These are phyloP conservation scores for Poeciliopsis paucimaculata DNA, from an alignment of 2,797 vertebrate genomes.

Conservation along the genomic window DNA sequence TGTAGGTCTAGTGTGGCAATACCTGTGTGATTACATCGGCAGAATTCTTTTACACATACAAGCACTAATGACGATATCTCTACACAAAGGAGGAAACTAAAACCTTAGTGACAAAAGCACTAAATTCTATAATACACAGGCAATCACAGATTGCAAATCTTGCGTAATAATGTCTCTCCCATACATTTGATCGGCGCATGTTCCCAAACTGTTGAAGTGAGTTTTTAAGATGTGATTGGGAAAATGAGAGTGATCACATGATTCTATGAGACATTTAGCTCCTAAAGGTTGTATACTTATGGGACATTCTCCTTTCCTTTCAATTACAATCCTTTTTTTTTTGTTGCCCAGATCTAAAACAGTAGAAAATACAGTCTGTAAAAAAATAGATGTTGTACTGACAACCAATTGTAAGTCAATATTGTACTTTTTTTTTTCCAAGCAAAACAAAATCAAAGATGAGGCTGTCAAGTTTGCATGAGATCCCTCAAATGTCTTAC, in stretches of 20 bases:
- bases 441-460: neutral
- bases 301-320: conserved; percentile 42
- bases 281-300: conserved; percentile 11
- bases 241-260: conserved; percentile 23
- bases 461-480: neutral
- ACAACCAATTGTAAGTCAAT: conserved; percentile 8
- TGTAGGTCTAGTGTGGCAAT: conserved; percentile 76
- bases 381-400: neutral
- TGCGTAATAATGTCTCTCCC: conserved; percentile 69
- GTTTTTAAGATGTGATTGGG: conserved; percentile 37
- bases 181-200: conserved; percentile 32
- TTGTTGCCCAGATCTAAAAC: conserved; percentile 5
- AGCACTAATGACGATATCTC: conserved; percentile 72
- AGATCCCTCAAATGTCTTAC: conserved; percentile 1
- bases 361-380: neutral
- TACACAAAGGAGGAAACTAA: conserved; percentile 81
- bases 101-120: conserved; percentile 87
- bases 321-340: conserved; percentile 12
- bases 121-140: conserved; percentile 87
- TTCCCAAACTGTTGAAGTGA: conserved; percentile 44
- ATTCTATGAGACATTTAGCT: conserved; percentile 32
- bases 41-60: conserved; percentile 66
- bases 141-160: conserved; percentile 99
- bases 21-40: conserved; percentile 72
- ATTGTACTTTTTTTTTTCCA: neutral